A percentile compares a stretch with the other conserved stretches of the same genome.
Conservation (phyloP, 2,797 vertebrate genomes). For the Phoxinus dragarum region DNA sequence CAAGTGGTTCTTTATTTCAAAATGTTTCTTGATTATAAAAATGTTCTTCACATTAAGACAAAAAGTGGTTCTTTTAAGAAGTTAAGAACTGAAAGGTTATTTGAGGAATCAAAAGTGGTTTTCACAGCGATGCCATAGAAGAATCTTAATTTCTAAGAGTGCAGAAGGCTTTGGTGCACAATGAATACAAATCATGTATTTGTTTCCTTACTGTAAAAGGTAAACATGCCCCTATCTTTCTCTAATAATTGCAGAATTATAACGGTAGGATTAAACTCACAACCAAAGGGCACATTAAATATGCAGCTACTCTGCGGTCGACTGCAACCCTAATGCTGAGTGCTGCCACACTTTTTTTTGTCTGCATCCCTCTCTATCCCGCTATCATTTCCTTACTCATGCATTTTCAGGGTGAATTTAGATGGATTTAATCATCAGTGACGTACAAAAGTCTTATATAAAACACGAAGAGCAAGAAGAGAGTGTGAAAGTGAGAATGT, state of each 20-base stretch:
- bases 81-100: neutral
- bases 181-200: neutral
- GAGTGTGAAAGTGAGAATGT: neutral
- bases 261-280: slow-evolving; percentile 40
- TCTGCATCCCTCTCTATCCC: neutral
- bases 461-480: neutral
- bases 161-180: neutral
- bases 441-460: slow-evolving; percentile 1
- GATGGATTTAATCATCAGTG: neutral
- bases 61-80: neutral
- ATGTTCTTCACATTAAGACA: neutral
- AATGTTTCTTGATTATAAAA: neutral
- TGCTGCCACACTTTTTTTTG: slow-evolving; percentile 1
- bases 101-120: neutral
- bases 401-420: neutral
- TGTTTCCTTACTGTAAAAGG: neutral
- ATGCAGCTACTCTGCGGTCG: slow-evolving; percentile 29
- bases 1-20: neutral
- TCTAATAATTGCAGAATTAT: slow-evolving; percentile 35
- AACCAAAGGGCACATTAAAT: slow-evolving; percentile 49
- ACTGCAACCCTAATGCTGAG: slow-evolving; percentile 2
- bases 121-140: neutral
- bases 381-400: neutral
- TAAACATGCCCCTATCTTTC: slow-evolving; percentile 23
- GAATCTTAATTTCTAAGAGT: neutral